Evolutionary conservation across 2,888 invertebrate species (phyloP), one percentile per base, ranked within the genome.

Genomic region (Lacanobia wlatinum): DNA sequence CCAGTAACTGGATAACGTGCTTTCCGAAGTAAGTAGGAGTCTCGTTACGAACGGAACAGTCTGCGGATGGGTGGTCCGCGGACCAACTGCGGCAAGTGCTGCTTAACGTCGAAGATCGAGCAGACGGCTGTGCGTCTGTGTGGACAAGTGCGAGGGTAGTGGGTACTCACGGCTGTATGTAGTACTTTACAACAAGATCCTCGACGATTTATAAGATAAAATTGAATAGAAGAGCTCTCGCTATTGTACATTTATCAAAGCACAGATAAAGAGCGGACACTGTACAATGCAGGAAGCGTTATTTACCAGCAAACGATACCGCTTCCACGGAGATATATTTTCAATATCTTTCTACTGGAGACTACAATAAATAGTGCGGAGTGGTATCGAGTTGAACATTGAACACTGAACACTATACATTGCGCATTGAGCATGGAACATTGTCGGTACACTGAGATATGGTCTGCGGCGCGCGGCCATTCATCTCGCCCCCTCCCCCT

Each of bases 361-460:
- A 70, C 70, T 46, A 69, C 66, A 79, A 70, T 67, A 78, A 52
- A 79, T 64, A 48, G 69, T 34, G 52, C 7, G 46, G 48, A 38
- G 50, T 28, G 14, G 59, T 53, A 56, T 73, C 66, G 63, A 60
- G 50, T 52, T 46, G 68, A 40, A 23, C 63, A 43, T 18, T 56
- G 75, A 52, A 58, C 69, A 60, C 14, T n/a, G 62, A 28, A 38
- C 58, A 23, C 40, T 61, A 5, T 34, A 34, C 34, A 34, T 28
- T 28, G 65, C 58, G 18, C 73, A 63, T 16, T 38, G 73, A 56
- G 56, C 69, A 60, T n/a, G 18, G 34, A 55, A 8, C 53, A 28
- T 23, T 59, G 72, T 55, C 43, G 21, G 71, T 28, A 28, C 63
- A 23, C 48, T 28, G 73, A 59, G 62, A 73, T 58, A 63, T 16